Evolutionary conservation across 1,140 invertebrate genomes (phyloP).

Genomic region (Apocrypta bakeri): DNA sequence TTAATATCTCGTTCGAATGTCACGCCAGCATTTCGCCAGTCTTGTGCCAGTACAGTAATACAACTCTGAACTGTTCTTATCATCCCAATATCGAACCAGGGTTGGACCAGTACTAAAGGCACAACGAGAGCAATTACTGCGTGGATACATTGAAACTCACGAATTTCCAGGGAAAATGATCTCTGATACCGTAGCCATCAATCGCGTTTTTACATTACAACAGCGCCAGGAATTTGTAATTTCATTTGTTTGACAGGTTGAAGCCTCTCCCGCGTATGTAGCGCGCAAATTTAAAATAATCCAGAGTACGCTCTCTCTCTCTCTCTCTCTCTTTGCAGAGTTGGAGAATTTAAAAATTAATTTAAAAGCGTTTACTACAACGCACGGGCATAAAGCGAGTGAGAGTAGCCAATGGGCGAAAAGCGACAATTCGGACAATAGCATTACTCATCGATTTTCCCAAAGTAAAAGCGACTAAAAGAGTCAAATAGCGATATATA

Average conservation of each 20-base stretch:
- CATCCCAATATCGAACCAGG: too few relatives aligned
- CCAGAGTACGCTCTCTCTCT: background rate
- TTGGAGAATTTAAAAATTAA: background rate
- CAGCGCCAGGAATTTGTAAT: background rate
- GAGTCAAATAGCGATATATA: background rate
- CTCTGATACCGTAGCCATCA: too few relatives aligned
- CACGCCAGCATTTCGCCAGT: too few relatives aligned
- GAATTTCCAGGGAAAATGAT: background rate
- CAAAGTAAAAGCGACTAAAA: background rate
- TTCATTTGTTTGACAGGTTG: background rate
- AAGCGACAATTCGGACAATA: slow-evolving; percentile 15
- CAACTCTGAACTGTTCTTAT: too few relatives aligned
- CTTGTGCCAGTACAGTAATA: too few relatives aligned
- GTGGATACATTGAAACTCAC: too few relatives aligned
- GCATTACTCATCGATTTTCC: slow-evolving; percentile 46
- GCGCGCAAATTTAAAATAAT: background rate
- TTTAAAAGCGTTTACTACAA: slow-evolving; percentile 53
- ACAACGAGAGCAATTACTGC: too few relatives aligned
- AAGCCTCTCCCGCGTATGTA: background rate
- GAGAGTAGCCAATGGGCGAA: background rate
- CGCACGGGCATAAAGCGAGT: background rate
- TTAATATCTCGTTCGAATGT: too few relatives aligned
- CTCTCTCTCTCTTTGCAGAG: background rate
- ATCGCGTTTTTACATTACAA: background rate
- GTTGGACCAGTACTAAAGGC: too few relatives aligned